These are phyloP conservation scores for Stenodema calcarata DNA, from an alignment of 2,888 invertebrate genomes.

Conservation along the genomic window DNA sequence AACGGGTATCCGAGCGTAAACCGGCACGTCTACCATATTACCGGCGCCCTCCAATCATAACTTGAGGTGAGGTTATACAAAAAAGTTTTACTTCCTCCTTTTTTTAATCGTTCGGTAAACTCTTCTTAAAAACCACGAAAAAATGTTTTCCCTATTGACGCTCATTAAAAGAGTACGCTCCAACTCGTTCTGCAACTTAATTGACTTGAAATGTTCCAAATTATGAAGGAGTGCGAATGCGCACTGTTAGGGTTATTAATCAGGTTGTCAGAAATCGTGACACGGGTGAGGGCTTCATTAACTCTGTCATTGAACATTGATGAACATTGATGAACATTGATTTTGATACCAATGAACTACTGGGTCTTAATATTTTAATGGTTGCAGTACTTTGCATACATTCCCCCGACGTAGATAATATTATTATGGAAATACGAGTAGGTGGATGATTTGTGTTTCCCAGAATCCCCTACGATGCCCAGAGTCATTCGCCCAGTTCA, in stretches of 20 bases:
- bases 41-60: conserved; percentile 8
- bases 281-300: not conserved
- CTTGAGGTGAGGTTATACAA: conserved; percentile 25
- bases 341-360: too few species aligned
- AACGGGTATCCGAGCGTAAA: not conserved
- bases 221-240: conserved; percentile 13
- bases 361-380: too few species aligned
- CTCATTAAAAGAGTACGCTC: conserved; percentile 41
- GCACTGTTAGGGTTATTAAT: not conserved
- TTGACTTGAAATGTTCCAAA: conserved; percentile 39
- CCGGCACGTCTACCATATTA: not conserved
- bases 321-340: too few species aligned
- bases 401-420: too few species aligned
- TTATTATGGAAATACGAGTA: too few species aligned
- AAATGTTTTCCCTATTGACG: conserved; percentile 15
- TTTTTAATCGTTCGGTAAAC: conserved; percentile 37
- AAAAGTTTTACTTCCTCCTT: conserved; percentile 24
- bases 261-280: not conserved
- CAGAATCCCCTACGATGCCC: too few species aligned
- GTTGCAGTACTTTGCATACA: too few species aligned
- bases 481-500: too few species aligned
- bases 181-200: conserved; percentile 29
- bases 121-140: conserved; percentile 27
- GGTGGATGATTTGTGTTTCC: too few species aligned
- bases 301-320: not conserved